Evolutionary conservation across 2,113 vertebrate genomes (phyloP), one percentile per base, ranked within the genome.

Genomic region (Seriola rivoliana): DNA sequence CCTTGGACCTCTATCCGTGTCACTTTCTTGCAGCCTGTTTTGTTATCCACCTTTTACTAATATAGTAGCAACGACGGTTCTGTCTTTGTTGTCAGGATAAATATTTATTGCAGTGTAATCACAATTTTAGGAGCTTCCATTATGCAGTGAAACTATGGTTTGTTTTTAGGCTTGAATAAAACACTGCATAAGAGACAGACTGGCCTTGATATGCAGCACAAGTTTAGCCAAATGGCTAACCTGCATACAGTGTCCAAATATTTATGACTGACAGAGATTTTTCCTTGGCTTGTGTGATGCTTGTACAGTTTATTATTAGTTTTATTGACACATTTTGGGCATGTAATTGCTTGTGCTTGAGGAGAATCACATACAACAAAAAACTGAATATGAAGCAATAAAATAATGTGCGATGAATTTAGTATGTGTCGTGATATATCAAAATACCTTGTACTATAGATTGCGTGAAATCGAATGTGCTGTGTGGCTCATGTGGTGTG

Each of bases 401-500:
- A 1, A 25, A 29, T 2, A 38, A 65, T 46, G 40, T 58, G 50
- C 3, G 1, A 4, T 40, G 19, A 17, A 69, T 54, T 81, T 32
- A 21, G 9, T 16, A 1, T 32, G 10, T 59, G 48, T 40, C 46
- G 14, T 52, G 52, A 58, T 48, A 46, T 29, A 44, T 78, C 1
- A 42, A 14, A 42, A 70, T 62, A 8, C 40, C 4, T 55, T 21
- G 21, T 44, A 65, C 63, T 40, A n/a, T 9, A 48, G n/a, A 63
- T 34, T 32, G 44, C 21, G 32, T 60, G 34, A 46, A 19, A 59
- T 73, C 40, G 44, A 50, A 21, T 73, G 36, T 44, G n/a, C 17
- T 52, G 58, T n/a, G 32, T 4, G 14, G 29, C 69, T 86, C 66
- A 52, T 55, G 32, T 4, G 63, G 48, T 63, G 58, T 36, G n/a